Evolutionary conservation across 2,797 vertebrate genomes (phyloP).

Genomic region (Sandelia bainsii): DNA sequence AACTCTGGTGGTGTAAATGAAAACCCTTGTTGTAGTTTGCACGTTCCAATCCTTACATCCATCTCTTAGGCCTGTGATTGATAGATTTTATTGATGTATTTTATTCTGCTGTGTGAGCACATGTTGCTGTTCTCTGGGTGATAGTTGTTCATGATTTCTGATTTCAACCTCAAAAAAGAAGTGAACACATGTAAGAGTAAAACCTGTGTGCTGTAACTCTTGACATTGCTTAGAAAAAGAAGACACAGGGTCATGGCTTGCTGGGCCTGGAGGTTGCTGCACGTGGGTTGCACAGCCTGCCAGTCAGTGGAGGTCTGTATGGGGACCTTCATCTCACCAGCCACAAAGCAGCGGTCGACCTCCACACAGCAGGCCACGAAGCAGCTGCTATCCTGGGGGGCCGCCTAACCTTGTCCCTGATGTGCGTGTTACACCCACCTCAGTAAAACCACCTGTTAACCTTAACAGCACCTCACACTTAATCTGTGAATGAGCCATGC

Average conservation of each 20-base stretch:
- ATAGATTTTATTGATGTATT: too few relatives aligned
- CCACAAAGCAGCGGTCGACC: background rate
- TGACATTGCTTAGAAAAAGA: slow-evolving; percentile 82
- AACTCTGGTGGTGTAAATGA: too few relatives aligned
- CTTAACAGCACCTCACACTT: background rate
- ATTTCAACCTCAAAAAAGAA: too few relatives aligned
- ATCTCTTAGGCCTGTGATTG: too few relatives aligned
- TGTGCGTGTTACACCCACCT: background rate
- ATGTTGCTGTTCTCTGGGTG: too few relatives aligned
- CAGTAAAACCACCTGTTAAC: background rate
- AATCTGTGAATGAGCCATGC: background rate
- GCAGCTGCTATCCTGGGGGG: background rate
- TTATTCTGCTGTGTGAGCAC: too few relatives aligned
- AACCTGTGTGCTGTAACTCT: background rate
- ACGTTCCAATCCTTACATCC: too few relatives aligned
- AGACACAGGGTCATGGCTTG: slow-evolving; percentile 77
- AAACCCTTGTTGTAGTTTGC: too few relatives aligned
- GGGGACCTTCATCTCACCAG: slow-evolving; percentile 1
- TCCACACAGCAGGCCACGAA: background rate
- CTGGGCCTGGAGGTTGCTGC: slow-evolving; percentile 82
- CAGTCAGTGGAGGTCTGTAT: slow-evolving; percentile 63
- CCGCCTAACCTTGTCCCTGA: background rate
- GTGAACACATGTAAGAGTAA: too few relatives aligned
- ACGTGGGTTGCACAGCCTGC: slow-evolving; percentile 18
- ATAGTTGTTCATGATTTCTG: too few relatives aligned